Conservation (phyloP, 2,888 invertebrate genomes). For the Platypus cylindrus region DNA sequence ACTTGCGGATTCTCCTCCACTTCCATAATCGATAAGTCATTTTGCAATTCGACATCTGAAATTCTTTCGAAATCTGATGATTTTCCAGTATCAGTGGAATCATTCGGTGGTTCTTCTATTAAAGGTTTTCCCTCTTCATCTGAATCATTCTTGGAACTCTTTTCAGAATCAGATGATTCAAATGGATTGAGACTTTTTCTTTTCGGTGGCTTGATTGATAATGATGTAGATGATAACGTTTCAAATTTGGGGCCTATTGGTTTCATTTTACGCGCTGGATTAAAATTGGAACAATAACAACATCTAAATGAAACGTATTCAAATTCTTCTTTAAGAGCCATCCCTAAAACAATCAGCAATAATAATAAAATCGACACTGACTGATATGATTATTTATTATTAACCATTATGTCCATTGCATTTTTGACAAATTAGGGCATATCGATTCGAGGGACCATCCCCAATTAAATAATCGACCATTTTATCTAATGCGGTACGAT, state of each 20-base stretch:
- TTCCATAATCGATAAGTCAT: slow-evolving; percentile 6
- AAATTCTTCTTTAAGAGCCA: slow-evolving; percentile 59
- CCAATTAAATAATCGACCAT: slow-evolving; percentile 89
- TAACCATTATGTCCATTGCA: slow-evolving; percentile 89
- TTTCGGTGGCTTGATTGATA: slow-evolving; percentile 9
- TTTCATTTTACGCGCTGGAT: slow-evolving; percentile 78
- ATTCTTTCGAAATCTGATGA: slow-evolving; percentile 19
- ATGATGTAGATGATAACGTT: no score
- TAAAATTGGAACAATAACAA: slow-evolving; percentile 77
- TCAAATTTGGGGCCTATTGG: slow-evolving; percentile 60
- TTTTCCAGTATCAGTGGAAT: slow-evolving; percentile 20
- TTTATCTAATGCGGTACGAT: slow-evolving; percentile 73
- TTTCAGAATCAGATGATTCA: slow-evolving; percentile 30
- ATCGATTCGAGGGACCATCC: slow-evolving; percentile 89
- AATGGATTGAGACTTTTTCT: slow-evolving; percentile 3
- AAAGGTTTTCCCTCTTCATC: slow-evolving; percentile 15
- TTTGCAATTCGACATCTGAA: slow-evolving; percentile 17
- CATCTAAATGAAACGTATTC: slow-evolving; percentile 75
- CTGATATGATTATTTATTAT: slow-evolving; percentile 12
- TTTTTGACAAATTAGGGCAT: slow-evolving; percentile 84
- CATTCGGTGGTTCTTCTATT: slow-evolving; percentile 12
- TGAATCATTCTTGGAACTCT: slow-evolving; percentile 21
- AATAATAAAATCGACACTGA: not conserved
- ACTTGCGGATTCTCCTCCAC: slow-evolving; percentile 3
- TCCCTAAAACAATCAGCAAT: slow-evolving; percentile 37